These are phyloP conservation scores for Scleropages formosus DNA, from an alignment of 2,797 vertebrate genomes.

Conservation along the genomic window DNA sequence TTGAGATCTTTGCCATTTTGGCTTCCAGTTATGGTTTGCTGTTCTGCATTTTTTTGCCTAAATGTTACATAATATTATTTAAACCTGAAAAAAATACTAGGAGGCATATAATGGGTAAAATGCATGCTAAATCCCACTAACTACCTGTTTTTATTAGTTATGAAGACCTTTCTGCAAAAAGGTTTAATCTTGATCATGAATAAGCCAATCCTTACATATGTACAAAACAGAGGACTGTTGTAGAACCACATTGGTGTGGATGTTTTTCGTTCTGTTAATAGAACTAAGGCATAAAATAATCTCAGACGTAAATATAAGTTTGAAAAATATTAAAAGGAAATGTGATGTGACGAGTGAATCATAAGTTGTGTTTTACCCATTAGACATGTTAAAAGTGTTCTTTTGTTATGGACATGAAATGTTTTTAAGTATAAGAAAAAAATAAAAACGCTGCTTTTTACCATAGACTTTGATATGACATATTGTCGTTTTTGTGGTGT, in stretches of 20 bases:
- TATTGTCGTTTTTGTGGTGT: too few relatives aligned
- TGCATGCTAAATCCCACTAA: conserved; percentile 28
- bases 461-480: too few relatives aligned
- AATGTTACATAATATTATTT: conserved; percentile 63
- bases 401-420: too few relatives aligned
- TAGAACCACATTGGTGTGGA: background rate
- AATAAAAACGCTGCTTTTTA: too few relatives aligned
- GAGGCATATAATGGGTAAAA: conserved; percentile 63
- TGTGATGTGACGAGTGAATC: too few relatives aligned
- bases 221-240: background rate
- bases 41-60: conserved; percentile 66
- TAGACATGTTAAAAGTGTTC: too few relatives aligned
- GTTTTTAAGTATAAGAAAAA: too few relatives aligned
- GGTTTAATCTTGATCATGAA: background rate
- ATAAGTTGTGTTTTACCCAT: too few relatives aligned
- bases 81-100: conserved; percentile 65
- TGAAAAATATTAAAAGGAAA: too few relatives aligned
- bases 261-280: too few relatives aligned
- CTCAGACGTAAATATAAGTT: too few relatives aligned
- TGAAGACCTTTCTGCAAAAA: background rate
- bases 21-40: conserved; percentile 67
- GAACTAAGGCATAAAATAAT: too few relatives aligned
- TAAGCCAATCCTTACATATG: background rate
- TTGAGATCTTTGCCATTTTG: conserved; percentile 72
- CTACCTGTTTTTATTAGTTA: background rate